Evolutionary conservation across 2,797 vertebrate genomes (phyloP), one percentile per base, ranked within the genome.

Genomic region (Sebastes itinus): DNA sequence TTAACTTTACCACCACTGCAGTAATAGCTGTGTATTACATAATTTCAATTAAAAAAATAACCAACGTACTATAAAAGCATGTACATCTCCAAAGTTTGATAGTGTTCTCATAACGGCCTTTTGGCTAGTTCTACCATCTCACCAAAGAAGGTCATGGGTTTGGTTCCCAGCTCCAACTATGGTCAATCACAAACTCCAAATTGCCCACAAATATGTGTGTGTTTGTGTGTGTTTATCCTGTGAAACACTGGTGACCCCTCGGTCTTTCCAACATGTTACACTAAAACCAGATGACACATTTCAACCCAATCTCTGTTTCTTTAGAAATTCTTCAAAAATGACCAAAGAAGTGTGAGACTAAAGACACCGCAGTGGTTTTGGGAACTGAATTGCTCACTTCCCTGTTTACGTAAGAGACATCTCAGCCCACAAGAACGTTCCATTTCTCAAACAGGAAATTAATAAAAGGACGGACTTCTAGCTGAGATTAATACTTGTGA

Each of bases 101-200:
- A 23, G 22, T 16, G 28, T 7, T 30, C 18, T 23, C n/a, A 74
- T 30, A 20, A 1, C 20, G 52, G 14, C 38, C 32, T 65, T 54
- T 23, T 61, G n/a, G 42, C 74, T 46, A 22, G 27, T 54, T 16
- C 4, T 2, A 20, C 52, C 10, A 79, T 55, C 28, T 23, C 38
- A 71, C 7, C 30, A 12, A 7, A 20, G 1, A 78, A 14, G 7
- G 7, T 23, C 30, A 6, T 7, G 4, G 25, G 25, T 25, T 55
- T 30, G 2, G 72, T 11, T 56, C 3, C 20, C 25, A 78, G 42
- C 49, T 56, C 52, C 67, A 59, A 5, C 71, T 71, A 65, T 66
- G 27, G 77, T 91, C 80, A 85, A 86, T 80, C 33, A 80, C 38
- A 87, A 87, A 84, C 82, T 78, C 69, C 16, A 54, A 87, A 83